These are phyloP conservation scores for Drosophila siamana DNA, from an alignment of 2,888 invertebrate genomes.

Conservation along the genomic window DNA sequence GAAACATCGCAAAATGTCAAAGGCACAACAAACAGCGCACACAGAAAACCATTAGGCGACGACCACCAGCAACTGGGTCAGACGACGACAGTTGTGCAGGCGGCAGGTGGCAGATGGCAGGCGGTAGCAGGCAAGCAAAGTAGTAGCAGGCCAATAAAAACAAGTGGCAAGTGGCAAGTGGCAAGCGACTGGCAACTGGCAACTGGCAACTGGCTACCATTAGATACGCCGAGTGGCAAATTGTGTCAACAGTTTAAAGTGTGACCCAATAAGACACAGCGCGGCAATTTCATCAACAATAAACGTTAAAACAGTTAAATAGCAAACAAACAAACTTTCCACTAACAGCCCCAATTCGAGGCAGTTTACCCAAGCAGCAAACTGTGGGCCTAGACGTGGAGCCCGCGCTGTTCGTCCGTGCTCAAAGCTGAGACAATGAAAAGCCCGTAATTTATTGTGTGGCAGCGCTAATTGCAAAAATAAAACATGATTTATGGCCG, in stretches of 20 bases:
- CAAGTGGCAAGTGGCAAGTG: constrained; percentile 47
- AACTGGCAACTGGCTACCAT: constrained; percentile 39
- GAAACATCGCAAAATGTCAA: constrained; percentile 75
- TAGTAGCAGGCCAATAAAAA: constrained; percentile 56
- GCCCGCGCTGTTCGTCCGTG: constrained; percentile 19
- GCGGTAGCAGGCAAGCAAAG: constrained; percentile 31
- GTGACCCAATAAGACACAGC: constrained; percentile 60
- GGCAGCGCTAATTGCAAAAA: constrained; percentile 76
- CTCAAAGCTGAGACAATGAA: constrained; percentile 70
- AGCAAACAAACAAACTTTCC: constrained; percentile 43
- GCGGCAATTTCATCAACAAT: constrained; percentile 65
- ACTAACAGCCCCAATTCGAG: background rate
- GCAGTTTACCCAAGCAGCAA: constrained; percentile 22
- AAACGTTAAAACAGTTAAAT: constrained; percentile 65
- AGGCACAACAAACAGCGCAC: constrained; percentile 65
- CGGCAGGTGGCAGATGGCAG: constrained; percentile 17
- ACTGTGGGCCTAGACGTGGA: constrained; percentile 29
- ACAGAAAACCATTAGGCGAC: constrained; percentile 67
- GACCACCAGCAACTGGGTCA: constrained; percentile 51
- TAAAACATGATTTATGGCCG: constrained; percentile 77
- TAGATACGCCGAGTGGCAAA: constrained; percentile 55
- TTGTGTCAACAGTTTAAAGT: constrained; percentile 81
- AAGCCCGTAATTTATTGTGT: constrained; percentile 76
- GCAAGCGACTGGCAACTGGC: constrained; percentile 31
- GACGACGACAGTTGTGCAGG: constrained; percentile 16